Evolutionary conservation across 2,888 invertebrate genomes (phyloP).

Genomic region (Pyrochroa serraticornis): DNA sequence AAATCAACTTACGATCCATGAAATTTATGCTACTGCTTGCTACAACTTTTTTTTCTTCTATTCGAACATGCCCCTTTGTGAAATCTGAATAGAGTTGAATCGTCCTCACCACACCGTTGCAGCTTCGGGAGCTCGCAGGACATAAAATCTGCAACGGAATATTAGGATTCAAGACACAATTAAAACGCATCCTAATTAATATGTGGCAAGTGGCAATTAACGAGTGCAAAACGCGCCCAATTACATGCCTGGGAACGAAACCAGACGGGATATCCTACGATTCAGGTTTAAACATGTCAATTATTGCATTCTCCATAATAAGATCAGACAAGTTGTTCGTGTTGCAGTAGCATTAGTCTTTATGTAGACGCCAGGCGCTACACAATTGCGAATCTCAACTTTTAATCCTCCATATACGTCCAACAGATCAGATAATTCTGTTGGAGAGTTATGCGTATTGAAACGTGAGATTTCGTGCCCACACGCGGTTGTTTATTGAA

Average conservation of each 20-base stretch:
- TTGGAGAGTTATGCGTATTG: constrained; percentile 11
- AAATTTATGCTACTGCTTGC: constrained; percentile 23
- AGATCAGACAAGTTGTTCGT: constrained; percentile 30
- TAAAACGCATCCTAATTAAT: too few relatives aligned
- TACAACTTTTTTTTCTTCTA: constrained; percentile 40
- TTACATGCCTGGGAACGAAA: background rate
- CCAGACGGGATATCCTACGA: background rate
- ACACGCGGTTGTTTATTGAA: background rate
- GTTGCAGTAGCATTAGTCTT: constrained; percentile 26
- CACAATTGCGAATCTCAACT: constrained; percentile 22
- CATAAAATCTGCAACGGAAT: too few relatives aligned
- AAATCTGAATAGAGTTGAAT: constrained; percentile 19
- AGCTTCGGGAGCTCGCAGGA: background rate
- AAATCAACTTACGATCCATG: constrained; percentile 2
- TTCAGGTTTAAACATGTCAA: constrained; percentile 32
- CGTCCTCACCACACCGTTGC: constrained; percentile 10
- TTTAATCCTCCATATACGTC: constrained; percentile 24
- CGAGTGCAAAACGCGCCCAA: background rate
- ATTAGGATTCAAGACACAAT: too few relatives aligned
- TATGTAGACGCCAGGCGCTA: constrained; percentile 31
- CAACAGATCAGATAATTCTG: constrained; percentile 8
- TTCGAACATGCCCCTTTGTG: constrained; percentile 41
- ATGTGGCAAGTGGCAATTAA: too few relatives aligned
- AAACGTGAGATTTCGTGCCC: constrained; percentile 20
- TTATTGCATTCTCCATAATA: constrained; percentile 33